Percentiles rank a stretch among this genome's conserved stretches.
Evolutionary conservation across 2,113 vertebrate species (phyloP).

Genomic region (Oreocharis arfaki): DNA sequence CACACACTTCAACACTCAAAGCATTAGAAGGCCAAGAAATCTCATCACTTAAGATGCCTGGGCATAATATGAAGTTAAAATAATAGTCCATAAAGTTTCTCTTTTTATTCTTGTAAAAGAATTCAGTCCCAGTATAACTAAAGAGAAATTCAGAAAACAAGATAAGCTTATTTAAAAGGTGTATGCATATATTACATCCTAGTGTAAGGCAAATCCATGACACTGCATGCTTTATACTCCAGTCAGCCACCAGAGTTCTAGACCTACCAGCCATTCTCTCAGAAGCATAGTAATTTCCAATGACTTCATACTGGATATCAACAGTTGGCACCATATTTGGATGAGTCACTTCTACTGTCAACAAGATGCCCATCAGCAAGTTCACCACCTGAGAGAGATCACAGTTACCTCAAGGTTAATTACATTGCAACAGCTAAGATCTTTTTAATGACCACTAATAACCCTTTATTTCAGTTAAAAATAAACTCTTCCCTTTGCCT

Average conservation of each 20-base stretch:
- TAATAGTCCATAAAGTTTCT: not conserved
- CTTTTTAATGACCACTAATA: not conserved
- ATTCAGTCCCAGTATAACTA: not conserved
- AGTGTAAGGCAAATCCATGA: not conserved
- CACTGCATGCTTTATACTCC: not conserved
- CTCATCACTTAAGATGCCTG: not conserved
- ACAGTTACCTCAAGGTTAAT: conserved; percentile 16
- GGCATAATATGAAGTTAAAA: not conserved
- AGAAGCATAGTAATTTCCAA: conserved; percentile 93
- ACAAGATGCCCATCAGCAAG: conserved; percentile 93
- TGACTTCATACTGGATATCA: conserved; percentile 96
- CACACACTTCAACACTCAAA: not conserved
- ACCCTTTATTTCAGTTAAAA: not conserved
- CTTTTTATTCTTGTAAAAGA: not conserved
- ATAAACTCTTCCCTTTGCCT: not conserved
- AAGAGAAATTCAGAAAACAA: not conserved
- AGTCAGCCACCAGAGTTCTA: not conserved
- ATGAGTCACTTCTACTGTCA: conserved; percentile 96
- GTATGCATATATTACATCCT: not conserved
- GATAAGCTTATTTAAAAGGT: not conserved
- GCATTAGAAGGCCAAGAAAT: not conserved
- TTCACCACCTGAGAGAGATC: conserved; percentile 85
- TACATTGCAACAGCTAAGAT: not conserved
- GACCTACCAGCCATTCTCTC: conserved; percentile 93
- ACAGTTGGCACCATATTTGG: conserved; percentile 89